phyloP scores from a whole-genome alignment of 2,888 invertebrate species.

The Volucella inanis region DNA sequence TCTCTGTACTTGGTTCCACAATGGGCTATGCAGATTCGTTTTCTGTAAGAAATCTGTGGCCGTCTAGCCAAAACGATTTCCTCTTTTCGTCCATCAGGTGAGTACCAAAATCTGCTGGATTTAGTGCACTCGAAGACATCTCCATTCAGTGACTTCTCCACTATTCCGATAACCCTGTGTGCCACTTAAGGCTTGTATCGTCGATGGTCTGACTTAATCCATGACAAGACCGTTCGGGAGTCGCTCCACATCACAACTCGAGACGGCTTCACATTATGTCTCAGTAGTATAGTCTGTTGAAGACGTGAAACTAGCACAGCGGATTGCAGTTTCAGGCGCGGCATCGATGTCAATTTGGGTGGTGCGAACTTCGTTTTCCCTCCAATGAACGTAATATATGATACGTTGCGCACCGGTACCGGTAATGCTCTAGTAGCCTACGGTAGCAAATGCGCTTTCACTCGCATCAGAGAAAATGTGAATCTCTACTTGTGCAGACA shows the following conservation, averaged over 20 bases:
- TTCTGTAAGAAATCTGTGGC: conserved; percentile 1
- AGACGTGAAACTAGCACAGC: not conserved
- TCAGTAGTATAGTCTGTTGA: not conserved
- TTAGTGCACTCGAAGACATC: not conserved
- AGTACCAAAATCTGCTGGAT: conserved; percentile 9
- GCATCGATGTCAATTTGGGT: not conserved
- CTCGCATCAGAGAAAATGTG: conserved; percentile 12
- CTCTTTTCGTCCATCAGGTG: not conserved
- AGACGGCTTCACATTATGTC: too few relatives aligned
- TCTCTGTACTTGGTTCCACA: not conserved
- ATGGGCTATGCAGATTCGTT: conserved; percentile 4
- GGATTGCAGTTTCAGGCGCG: not conserved
- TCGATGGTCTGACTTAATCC: not conserved
- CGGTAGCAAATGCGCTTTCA: not conserved
- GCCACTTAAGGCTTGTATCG: not conserved
- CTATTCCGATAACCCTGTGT: too few relatives aligned
- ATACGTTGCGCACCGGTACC: not conserved
- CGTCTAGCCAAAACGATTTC: not conserved
- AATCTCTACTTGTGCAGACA: not conserved
- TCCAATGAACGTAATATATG: not conserved
- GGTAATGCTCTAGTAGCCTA: not conserved
- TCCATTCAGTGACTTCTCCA: not conserved
- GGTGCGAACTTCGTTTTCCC: not conserved
- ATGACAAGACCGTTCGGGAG: too few relatives aligned
- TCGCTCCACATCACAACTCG: too few relatives aligned